A percentile compares a stretch with the other conserved stretches of the same genome.
These are phyloP conservation scores for Umimayanthus kanabou DNA, from an alignment of 92 coral and sea anemone genomes.

Conservation along the genomic window DNA sequence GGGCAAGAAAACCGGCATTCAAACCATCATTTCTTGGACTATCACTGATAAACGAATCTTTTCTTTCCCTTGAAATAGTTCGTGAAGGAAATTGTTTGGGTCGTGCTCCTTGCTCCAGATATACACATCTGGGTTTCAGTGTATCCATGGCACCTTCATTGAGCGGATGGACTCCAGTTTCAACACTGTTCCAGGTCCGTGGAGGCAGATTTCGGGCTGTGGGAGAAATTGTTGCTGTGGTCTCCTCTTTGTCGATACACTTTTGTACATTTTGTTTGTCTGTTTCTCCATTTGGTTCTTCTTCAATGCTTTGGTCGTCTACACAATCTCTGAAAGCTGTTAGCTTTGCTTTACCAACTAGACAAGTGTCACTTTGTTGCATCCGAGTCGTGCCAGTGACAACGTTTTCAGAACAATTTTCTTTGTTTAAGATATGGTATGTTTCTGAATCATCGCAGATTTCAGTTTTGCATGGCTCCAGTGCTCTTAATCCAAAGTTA, in stretches of 20 bases:
- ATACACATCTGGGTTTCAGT: not conserved
- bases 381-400: not conserved
- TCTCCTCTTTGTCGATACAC: not conserved
- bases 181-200: not conserved
- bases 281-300: not conserved
- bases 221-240: not conserved
- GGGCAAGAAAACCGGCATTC: not conserved
- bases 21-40: constrained; percentile 3
- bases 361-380: not conserved
- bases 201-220: not conserved
- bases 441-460: not conserved
- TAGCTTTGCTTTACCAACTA: no score
- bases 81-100: not conserved
- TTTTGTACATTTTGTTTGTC: no score
- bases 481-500: not conserved
- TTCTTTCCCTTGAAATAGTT: not conserved
- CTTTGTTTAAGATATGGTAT: no score
- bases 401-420: not conserved
- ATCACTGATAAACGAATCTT: not conserved
- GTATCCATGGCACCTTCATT: not conserved
- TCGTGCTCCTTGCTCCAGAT: constrained; percentile 22
- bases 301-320: not conserved
- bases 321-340: not conserved
- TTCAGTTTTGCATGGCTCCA: not conserved
- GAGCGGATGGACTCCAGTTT: not conserved